phyloP scores from a whole-genome alignment of 2,888 invertebrate genomes.

The Agriopis aurantiaria region DNA sequence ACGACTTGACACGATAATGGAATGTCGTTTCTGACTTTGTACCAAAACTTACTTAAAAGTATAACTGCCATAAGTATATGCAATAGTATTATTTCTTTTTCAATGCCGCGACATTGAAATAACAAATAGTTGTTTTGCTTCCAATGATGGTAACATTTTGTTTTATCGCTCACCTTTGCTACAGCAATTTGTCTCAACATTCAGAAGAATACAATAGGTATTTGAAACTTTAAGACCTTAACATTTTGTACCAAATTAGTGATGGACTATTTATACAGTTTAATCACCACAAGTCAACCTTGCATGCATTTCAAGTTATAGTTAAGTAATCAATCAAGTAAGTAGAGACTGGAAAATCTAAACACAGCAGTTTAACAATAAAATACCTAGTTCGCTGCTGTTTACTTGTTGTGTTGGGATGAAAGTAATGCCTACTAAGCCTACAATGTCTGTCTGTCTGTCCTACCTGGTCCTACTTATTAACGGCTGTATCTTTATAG shows the following conservation, averaged over 20 bases:
- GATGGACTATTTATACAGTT: slow-evolving; percentile 24
- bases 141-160: slow-evolving; percentile 11
- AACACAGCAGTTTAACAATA: background rate
- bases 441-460: too few relatives aligned
- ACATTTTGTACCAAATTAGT: slow-evolving; percentile 29
- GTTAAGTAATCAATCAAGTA: background rate
- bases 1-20: background rate
- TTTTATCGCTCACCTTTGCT: slow-evolving; percentile 32
- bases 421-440: too few relatives aligned
- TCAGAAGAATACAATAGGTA: slow-evolving; percentile 25
- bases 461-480: too few relatives aligned
- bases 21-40: slow-evolving; percentile 1
- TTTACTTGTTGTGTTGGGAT: too few relatives aligned
- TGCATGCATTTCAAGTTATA: background rate
- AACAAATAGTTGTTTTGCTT: slow-evolving; percentile 21
- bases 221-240: slow-evolving; percentile 26
- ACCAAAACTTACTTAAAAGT: background rate
- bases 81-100: too few relatives aligned
- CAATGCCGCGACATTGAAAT: slow-evolving; percentile 7
- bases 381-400: too few relatives aligned
- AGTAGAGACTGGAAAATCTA: background rate
- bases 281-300: slow-evolving; percentile 1
- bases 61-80: too few relatives aligned
- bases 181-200: slow-evolving; percentile 27
- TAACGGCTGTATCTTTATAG: too few relatives aligned